phyloP scores from a whole-genome alignment of 2,113 vertebrate genomes.

The Ibidorhyncha struthersii region DNA sequence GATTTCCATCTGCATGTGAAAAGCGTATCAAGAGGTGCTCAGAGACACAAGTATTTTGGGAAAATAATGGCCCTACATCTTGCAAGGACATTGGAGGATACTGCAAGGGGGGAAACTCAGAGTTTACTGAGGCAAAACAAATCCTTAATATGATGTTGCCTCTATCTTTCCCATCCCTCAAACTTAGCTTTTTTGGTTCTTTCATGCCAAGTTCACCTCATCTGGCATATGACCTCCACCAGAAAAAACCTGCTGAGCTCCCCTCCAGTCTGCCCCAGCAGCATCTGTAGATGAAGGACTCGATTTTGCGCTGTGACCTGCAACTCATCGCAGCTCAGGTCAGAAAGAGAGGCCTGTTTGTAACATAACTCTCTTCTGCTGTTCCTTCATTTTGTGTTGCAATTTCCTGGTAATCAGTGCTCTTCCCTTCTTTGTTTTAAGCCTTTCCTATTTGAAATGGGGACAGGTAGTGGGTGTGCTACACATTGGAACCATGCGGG shows the following conservation, averaged over 20 bases:
- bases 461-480: constrained; percentile 40
- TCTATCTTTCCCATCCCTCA: not conserved
- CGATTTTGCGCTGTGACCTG: not conserved
- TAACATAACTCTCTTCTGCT: not conserved
- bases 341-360: not conserved
- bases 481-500: not conserved
- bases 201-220: not conserved
- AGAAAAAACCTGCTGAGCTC: not conserved
- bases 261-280: not conserved
- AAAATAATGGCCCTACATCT: not conserved
- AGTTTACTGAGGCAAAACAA: not conserved
- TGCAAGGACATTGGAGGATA: not conserved
- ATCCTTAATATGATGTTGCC: not conserved
- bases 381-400: not conserved
- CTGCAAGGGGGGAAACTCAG: not conserved
- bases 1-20: not conserved
- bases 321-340: not conserved
- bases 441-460: constrained; percentile 31
- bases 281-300: not conserved
- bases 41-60: not conserved
- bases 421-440: constrained; percentile 62
- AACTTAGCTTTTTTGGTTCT: not conserved
- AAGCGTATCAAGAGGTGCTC: not conserved
- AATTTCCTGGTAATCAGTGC: constrained; percentile 55
- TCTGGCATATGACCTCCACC: not conserved